Evolutionary conservation across 2,113 vertebrate genomes (phyloP).

Genomic region (Oxyruncus cristatus): DNA sequence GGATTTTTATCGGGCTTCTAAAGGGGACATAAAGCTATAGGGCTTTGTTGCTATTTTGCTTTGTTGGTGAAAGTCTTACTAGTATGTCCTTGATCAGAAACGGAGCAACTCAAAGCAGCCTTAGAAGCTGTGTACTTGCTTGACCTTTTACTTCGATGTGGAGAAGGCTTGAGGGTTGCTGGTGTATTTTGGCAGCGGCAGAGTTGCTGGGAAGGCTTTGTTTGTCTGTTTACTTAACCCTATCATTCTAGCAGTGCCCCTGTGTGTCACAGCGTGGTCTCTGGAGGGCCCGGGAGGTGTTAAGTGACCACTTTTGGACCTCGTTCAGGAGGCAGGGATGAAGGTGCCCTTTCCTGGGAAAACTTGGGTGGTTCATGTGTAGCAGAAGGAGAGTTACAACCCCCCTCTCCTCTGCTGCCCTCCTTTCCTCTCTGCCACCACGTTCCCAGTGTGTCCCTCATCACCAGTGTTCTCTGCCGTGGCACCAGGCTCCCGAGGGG

Average conservation of each 20-base stretch:
- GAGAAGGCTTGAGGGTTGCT: background rate
- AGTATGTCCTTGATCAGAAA: background rate
- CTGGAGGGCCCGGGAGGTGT: background rate
- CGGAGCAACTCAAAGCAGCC: background rate
- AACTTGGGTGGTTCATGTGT: background rate
- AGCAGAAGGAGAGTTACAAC: background rate
- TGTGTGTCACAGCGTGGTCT: fast-evolving
- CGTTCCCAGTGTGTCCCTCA: fast-evolving
- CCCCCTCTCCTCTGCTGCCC: background rate
- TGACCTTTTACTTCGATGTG: background rate
- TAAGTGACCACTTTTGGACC: background rate
- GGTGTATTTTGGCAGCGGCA: background rate
- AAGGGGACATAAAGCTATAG: background rate
- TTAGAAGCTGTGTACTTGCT: background rate
- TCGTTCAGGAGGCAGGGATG: background rate
- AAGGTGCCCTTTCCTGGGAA: background rate
- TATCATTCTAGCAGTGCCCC: background rate
- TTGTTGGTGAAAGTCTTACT: background rate
- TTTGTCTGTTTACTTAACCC: constrained; percentile 41
- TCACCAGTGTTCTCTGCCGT: background rate
- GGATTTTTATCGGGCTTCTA: background rate
- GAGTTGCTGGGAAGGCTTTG: background rate
- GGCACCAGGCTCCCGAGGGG: background rate
- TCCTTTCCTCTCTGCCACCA: background rate
- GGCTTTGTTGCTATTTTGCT: background rate